Conservation (phyloP, 2,797 vertebrate genomes). For the Enteromius viviparus region DNA sequence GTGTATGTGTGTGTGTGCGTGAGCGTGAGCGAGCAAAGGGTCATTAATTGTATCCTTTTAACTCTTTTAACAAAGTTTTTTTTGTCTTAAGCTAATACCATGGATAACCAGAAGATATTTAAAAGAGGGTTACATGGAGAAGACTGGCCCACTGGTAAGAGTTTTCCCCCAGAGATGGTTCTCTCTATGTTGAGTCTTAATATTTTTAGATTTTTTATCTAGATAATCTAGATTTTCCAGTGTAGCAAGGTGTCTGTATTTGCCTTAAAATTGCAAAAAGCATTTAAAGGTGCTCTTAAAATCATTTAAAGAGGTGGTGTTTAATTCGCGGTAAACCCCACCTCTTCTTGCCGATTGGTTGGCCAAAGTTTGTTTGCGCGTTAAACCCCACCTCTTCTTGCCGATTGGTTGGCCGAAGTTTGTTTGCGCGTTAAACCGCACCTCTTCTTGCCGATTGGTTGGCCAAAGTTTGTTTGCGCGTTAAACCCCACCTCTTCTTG, state of each 20-base stretch:
- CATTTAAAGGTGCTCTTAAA: neutral
- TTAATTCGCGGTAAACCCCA: no score
- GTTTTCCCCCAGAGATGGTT: neutral
- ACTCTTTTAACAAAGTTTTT: neutral
- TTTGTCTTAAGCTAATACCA: conserved; percentile 79
- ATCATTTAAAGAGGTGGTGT: no score
- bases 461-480: no score
- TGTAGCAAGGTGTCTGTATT: neutral
- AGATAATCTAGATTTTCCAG: neutral
- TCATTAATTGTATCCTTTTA: neutral
- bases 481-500: no score
- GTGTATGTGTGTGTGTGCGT: no score
- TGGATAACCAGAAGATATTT: conserved; percentile 88
- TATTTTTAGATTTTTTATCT: neutral
- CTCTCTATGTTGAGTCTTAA: neutral
- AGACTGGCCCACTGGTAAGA: conserved; percentile 90
- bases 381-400: no score
- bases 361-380: no score
- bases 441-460: no score
- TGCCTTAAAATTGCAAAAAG: neutral
- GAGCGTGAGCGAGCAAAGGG: no score
- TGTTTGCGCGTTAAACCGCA: no score
- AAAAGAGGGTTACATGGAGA: conserved; percentile 96
- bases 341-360: no score
- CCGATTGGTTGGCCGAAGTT: no score